Conservation (phyloP, 2,797 vertebrate species). For the Hafferia zeledoni region DNA sequence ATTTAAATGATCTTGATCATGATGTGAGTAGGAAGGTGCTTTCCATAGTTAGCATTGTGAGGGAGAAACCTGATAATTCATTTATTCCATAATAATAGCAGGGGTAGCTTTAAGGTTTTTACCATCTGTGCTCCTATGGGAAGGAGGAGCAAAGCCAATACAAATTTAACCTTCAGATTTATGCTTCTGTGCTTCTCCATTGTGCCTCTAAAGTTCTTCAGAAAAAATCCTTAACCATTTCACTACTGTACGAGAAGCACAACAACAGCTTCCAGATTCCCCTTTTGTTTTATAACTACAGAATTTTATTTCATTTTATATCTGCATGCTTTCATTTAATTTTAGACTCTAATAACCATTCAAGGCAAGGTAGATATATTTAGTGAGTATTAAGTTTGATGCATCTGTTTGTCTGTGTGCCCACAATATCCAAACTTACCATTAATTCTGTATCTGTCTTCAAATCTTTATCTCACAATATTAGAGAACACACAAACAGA, state of each 20-base stretch:
- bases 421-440: neutral
- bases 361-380: neutral
- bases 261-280: neutral
- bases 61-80: constrained; percentile 58
- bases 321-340: neutral
- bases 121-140: constrained; percentile 61
- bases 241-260: neutral
- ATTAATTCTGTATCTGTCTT: neutral
- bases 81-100: constrained; percentile 55
- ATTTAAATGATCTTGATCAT: constrained; percentile 34
- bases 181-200: constrained; percentile 57
- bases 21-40: constrained; percentile 36
- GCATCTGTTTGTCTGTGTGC: neutral
- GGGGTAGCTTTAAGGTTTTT: constrained; percentile 53
- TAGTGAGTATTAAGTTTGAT: neutral
- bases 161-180: constrained; percentile 65
- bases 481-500: neutral
- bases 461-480: neutral
- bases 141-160: constrained; percentile 56
- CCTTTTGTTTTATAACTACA: neutral
- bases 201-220: constrained; percentile 40
- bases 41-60: constrained; percentile 44
- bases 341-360: neutral
- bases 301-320: neutral
- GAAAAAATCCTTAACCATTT: constrained; percentile 38